Base-by-base conservation (phyloP, 1,140 invertebrate genomes). In the Thrips palmi region DNA sequence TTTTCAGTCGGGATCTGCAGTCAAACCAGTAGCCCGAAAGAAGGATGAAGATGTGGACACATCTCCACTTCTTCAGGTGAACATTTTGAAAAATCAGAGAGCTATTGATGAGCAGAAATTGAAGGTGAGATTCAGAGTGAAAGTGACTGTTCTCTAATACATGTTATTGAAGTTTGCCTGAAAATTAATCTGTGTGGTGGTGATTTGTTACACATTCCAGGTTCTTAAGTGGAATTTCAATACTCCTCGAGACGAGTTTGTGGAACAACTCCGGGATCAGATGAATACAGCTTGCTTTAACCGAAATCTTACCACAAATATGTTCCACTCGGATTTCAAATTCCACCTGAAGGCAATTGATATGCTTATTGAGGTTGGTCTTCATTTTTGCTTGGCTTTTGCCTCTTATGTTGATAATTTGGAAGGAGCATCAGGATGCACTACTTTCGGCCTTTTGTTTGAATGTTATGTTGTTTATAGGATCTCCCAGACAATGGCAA, bases 311-410 rank as follows among this genome's bases (percentile, higher is more conserved):
- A 74, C 91, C 46, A 65, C 75, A 0, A 85, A 92, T 48, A 86
- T 97, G 74, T 96, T 96, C 55, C 85, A 94, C 58, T 67, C 71
- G 45, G 92, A 98, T 59, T 97, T 98, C 56, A 91, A 89, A 52
- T 85, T 77, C 56, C 93, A 97, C 56, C 71, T 96, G 19, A 94
- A 93, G 66, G 91, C 89, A 5, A 85, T 97, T 45, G 89, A 97
- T 56, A 64, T 75, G 1, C 60, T 98, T 15, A 75, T 68, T 37
- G 85, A 91, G 52, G 71, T 74, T 56, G 40, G 42, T 37, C 7
- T 23, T 30, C 14, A 15, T 35, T 8, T 11, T 35, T 10, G n/a
- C n/a, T n/a, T n/a, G n/a, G n/a, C n/a, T n/a, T n/a, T n/a, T n/a
- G n/a, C n/a, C n/a, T n/a, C 25, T n/a, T 27, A n/a, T 27, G 10